A percentile compares a stretch with the other conserved stretches of the same genome.
Evolutionary conservation across 2,888 invertebrate species (phyloP).

Genomic region (Malachius bipustulatus): DNA sequence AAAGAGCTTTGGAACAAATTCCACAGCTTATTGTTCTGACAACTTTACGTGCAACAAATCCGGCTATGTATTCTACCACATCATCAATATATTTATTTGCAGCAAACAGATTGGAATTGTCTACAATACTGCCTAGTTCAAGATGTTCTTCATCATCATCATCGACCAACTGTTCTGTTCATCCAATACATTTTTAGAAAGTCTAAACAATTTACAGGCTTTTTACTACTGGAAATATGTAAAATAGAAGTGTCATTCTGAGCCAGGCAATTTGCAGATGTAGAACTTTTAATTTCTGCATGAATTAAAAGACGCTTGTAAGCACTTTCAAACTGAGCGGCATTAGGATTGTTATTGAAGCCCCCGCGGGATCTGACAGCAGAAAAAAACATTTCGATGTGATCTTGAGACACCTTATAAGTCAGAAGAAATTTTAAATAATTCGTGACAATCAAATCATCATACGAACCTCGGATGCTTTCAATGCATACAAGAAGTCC

Average conservation of each 20-base stretch:
- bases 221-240: background rate
- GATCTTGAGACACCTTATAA: no score
- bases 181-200: no score
- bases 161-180: background rate
- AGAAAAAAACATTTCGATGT: no score
- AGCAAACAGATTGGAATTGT: no score
- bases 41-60: no score
- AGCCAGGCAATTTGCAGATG: constrained; percentile 7
- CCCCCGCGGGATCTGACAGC: no score
- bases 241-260: constrained; percentile 9
- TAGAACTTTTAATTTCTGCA: constrained; percentile 8
- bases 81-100: no score
- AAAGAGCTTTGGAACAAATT: no score
- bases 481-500: constrained; percentile 7
- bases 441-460: constrained; percentile 5
- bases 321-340: constrained; percentile 16
- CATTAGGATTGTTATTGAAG: constrained; percentile 19
- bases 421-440: constrained; percentile 9
- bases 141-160: background rate
- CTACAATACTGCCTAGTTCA: no score
- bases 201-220: no score
- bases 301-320: constrained; percentile 19
- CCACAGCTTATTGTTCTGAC: no score
- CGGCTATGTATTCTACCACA: no score
- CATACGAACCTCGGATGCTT: constrained; percentile 3